Base-by-base conservation (phyloP, 2,888 invertebrate genomes). In the Terebella lapidaria region DNA sequence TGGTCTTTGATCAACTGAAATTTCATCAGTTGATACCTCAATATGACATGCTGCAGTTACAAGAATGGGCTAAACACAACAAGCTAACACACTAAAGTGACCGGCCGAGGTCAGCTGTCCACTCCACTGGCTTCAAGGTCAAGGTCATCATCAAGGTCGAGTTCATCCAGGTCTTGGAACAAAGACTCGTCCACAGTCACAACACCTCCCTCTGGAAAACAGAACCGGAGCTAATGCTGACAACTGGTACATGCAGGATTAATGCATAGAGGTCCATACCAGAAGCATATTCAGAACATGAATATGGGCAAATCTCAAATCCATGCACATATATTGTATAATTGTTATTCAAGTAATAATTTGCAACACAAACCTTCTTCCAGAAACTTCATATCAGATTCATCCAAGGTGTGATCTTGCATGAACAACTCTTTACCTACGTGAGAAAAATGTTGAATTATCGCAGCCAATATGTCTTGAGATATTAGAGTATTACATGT, bases 361-460 rank as follows among this genome's bases (percentile, higher is more conserved):
- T 15, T 35, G n/a, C 42, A 35, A 35, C 15, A 49, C 49, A 5
- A 10, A 78, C 77, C 94, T 81, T 92, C 92, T 81, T 93, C 89
- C 68, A 94, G 84, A 84, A 94, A 96, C 81, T 93, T 91, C 61
- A 99, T 87, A 84, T 99, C 99, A 2, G 97, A 97, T 74, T 95
- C 92, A 81, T 91, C 92, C 68, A 99, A 86, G 1, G 94, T 91
- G 65, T 89, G 90, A 80, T 99, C 97, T 59, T 87, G 87, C 81
- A 96, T 85, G 84, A 99, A 99, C 58, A 97, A 83, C 81, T 99
- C 95, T 77, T 87, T 87, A 20, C 97, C 97, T 74, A 75, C 70
- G n/a, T n/a, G n/a, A n/a, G n/a, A n/a, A n/a, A n/a, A 70, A 72
- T 26, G n/a, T n/a, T n/a, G n/a, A n/a, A n/a, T n/a, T n/a, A n/a